These are phyloP conservation scores for Lepidochitona cinerea DNA, from an alignment of 2,888 invertebrate species.

Conservation along the genomic window DNA sequence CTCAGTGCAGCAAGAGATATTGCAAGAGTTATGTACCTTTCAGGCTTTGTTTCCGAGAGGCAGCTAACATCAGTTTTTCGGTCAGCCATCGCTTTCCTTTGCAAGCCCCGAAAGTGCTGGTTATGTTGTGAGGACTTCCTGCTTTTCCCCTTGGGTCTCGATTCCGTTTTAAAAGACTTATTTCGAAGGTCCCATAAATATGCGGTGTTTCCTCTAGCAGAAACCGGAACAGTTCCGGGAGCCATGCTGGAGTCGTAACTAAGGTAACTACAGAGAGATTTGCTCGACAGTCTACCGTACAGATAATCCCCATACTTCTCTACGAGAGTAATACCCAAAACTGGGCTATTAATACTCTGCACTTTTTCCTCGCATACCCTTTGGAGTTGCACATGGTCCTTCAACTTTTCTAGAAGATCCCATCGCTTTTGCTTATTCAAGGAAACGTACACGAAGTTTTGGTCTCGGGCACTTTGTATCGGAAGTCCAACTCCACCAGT, in stretches of 20 bases:
- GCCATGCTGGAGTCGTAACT: not conserved
- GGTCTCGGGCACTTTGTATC: not conserved
- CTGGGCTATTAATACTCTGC: not conserved
- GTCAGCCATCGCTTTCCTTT: not conserved
- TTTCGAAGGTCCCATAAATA: not conserved
- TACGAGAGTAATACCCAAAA: not conserved
- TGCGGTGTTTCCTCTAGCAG: not conserved
- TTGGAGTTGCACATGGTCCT: not conserved
- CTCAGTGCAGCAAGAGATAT: too few relatives aligned
- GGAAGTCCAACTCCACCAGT: not conserved
- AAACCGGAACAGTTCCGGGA: not conserved
- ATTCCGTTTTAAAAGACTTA: not conserved
- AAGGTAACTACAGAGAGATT: not conserved
- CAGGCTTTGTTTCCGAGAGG: too few relatives aligned
- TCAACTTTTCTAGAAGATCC: not conserved
- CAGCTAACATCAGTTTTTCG: too few relatives aligned
- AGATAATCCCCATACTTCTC: not conserved
- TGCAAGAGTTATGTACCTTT: too few relatives aligned
- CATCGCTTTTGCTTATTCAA: not conserved
- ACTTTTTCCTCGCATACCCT: not conserved
- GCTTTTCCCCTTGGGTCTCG: too few relatives aligned
- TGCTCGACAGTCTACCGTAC: not conserved
- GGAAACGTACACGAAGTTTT: not conserved
- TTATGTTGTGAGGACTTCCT: not conserved
- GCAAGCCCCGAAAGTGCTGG: not conserved